These are phyloP conservation scores for Petrocephalus zakoni DNA, from an alignment of 2,113 vertebrate species.

Conservation along the genomic window DNA sequence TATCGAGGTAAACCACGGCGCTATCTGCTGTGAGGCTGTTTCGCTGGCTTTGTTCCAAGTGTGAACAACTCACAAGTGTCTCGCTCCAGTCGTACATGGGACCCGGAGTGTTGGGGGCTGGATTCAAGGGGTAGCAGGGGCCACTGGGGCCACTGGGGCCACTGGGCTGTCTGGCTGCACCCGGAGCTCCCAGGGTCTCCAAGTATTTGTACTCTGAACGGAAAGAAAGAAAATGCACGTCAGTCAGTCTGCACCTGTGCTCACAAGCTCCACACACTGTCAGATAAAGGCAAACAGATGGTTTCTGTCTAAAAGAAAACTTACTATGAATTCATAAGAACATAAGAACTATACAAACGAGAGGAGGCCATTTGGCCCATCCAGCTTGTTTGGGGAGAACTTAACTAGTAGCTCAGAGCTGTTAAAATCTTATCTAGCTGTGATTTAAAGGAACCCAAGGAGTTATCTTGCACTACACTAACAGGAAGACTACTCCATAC, in stretches of 20 bases:
- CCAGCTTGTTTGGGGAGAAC: too few species aligned
- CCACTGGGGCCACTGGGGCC: conserved; percentile 49
- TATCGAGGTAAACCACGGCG: neutral
- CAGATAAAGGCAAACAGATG: neutral
- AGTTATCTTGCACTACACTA: too few species aligned
- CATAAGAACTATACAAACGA: too few species aligned
- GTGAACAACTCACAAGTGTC: conserved; percentile 61
- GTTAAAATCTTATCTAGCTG: too few species aligned
- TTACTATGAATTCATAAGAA: too few species aligned
- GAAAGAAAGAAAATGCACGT: conserved; percentile 16
- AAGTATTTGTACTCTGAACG: conserved; percentile 68
- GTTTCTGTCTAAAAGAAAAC: neutral
- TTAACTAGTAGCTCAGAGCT: too few species aligned
- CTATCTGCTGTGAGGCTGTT: neutral
- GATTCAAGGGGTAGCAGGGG: conserved; percentile 56
- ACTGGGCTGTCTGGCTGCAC: conserved; percentile 53
- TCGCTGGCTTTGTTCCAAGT: neutral
- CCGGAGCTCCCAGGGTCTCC: conserved; percentile 60
- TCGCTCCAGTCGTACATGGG: conserved; percentile 66
- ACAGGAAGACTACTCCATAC: too few species aligned
- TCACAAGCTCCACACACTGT: neutral
- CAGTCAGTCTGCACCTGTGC: neutral
- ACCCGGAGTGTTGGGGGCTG: conserved; percentile 50
- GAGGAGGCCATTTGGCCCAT: too few species aligned
- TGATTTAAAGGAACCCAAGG: too few species aligned